Conservation (phyloP, 2,888 invertebrate species). For the Tenthredo amoena region DNA sequence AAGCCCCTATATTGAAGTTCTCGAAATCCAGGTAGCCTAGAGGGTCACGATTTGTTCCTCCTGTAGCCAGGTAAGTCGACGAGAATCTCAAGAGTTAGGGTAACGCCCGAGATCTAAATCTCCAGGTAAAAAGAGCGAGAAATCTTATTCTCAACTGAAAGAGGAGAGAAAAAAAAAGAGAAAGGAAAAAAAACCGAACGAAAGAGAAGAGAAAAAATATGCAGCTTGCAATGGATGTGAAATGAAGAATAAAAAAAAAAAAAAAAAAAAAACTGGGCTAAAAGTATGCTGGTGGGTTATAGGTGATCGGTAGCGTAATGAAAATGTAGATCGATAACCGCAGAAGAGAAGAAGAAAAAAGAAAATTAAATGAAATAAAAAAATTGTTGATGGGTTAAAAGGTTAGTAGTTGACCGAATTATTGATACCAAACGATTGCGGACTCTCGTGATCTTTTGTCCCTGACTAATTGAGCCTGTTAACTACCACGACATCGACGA, state of each 20-base stretch:
- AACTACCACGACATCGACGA: conserved; percentile 4
- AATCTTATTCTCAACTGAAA: background rate
- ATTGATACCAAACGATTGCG: conserved; percentile 36
- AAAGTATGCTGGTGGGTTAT: background rate
- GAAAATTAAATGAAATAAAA: background rate
- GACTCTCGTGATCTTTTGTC: conserved; percentile 24
- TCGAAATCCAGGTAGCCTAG: conserved; percentile 38
- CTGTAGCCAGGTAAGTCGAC: conserved; percentile 6
- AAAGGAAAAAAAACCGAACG: background rate
- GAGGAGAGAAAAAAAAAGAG: background rate
- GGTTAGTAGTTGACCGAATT: conserved; percentile 29
- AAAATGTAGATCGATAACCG: background rate
- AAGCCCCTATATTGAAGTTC: conserved; percentile 27
- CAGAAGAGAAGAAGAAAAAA: background rate
- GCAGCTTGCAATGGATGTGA: background rate
- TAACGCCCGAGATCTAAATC: conserved; percentile 8
- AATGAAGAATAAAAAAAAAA: no score
- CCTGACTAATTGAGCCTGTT: conserved; percentile 39
- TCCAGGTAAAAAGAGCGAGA: background rate
- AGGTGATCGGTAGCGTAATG: background rate
- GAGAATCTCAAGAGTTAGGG: background rate
- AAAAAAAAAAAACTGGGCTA: background rate
- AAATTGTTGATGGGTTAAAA: background rate
- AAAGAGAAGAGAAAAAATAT: background rate
- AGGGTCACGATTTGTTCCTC: conserved; percentile 14